phyloP scores from a whole-genome alignment of 2,797 vertebrate species.

The Falco rusticolus region DNA sequence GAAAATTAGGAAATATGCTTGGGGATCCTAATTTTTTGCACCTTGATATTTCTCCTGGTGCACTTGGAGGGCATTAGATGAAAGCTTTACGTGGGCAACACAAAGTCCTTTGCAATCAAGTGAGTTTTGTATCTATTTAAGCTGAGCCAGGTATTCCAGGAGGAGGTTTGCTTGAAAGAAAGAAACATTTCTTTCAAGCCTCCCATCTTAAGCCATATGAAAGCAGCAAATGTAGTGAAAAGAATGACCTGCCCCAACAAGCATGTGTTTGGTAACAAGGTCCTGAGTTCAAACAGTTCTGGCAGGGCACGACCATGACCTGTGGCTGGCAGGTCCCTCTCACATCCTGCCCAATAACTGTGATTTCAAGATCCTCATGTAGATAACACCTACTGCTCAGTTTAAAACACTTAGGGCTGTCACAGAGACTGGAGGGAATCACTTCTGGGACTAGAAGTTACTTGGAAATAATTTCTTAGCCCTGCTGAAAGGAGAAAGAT shows the following conservation, averaged over 20 bases:
- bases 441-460: neutral
- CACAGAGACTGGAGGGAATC: neutral
- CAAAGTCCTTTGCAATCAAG: neutral
- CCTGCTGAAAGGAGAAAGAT: neutral
- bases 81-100: neutral
- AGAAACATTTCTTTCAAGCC: slow-evolving; percentile 4
- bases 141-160: neutral
- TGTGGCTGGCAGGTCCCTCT: neutral
- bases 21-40: neutral
- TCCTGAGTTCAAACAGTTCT: neutral
- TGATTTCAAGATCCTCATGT: neutral
- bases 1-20: neutral
- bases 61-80: neutral
- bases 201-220: neutral
- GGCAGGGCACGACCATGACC: neutral
- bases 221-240: slow-evolving; percentile 2
- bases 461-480: neutral
- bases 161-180: neutral
- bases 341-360: neutral
- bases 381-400: neutral
- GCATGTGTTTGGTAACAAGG: neutral
- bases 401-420: neutral
- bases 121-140: neutral
- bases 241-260: neutral
- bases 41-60: slow-evolving; percentile 3